Evolutionary conservation across 2,797 vertebrate species (phyloP), one percentile per base, ranked within the genome.

Genomic region (Lacerta bilineata): DNA sequence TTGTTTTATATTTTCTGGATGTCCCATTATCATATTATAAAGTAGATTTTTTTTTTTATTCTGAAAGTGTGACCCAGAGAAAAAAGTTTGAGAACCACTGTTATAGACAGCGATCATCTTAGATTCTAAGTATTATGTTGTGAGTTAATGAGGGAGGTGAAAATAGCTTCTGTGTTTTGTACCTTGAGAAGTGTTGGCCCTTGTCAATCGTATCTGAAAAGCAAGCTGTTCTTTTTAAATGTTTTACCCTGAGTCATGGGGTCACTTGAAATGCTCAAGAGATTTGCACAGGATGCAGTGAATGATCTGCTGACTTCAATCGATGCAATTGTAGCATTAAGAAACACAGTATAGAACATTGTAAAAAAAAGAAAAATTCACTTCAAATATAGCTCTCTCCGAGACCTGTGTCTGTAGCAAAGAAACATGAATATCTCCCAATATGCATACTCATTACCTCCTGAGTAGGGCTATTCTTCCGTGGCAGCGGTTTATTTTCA

Each of bases 211-310:
- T 88, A 82, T 90, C 83, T 72, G 83, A 93, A 90, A 87, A 17
- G 29, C 20, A 75, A 46, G 39, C 46, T 90, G 88, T 79, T 84
- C 83, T 71, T 91, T 86, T 84, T 29, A 92, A 88, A 68, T 33
- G 74, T 89, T 72, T 36, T 87, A 11, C 91, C 27, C 39, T 86
- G 66, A 83, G 61, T 43, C 71, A 39, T 61, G 50, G 23, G 36
- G 69, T 89, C 92, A 85, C 86, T 91, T 89, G 59, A 83, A 80
- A 81, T 68, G 85, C 25, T 79, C 17, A 50, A 50, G 9, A n/a
- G 46, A n/a, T 27, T n/a, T 50, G 29, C 27, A n/a, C 43, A 79
- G 46, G 43, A 50, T 29, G 27, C 29, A 50, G 25, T 29, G 29
- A 25, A 79, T 55, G 43, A 50, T 55, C 55, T 79, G 27, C 25